phyloP scores from a whole-genome alignment of 92 coral and sea anemone species.

The Siderastrea radians region DNA sequence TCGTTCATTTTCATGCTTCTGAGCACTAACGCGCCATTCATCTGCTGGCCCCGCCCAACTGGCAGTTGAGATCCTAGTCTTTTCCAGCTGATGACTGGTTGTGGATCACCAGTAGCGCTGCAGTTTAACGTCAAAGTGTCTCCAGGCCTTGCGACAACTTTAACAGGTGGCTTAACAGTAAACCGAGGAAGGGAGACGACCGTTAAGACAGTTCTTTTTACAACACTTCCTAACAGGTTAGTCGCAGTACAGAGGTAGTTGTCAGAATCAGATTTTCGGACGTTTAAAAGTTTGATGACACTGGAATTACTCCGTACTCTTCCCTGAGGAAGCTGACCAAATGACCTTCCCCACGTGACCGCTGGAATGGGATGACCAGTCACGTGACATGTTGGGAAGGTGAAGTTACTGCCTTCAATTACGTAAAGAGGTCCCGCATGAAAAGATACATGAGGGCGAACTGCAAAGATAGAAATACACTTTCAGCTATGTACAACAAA shows the following conservation, averaged over 20 bases:
- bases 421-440: slow-evolving; percentile 30
- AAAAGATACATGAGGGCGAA: slow-evolving; percentile 15
- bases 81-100: slow-evolving; percentile 7
- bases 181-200: slow-evolving; percentile 29
- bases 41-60: not conserved
- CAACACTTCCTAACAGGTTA: slow-evolving; percentile 25
- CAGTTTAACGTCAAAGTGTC: slow-evolving; percentile 5
- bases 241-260: slow-evolving; percentile 27
- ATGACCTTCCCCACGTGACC: slow-evolving; percentile 35
- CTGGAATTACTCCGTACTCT: not conserved
- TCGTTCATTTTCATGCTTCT: not conserved
- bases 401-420: slow-evolving; percentile 21
- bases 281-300: not conserved
- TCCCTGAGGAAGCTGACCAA: slow-evolving; percentile 1
- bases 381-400: slow-evolving; percentile 39
- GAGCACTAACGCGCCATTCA: slow-evolving; percentile 17
- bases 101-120: slow-evolving; percentile 10
- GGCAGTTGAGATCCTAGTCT: slow-evolving; percentile 14
- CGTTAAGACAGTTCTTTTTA: not conserved
- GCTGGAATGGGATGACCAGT: slow-evolving; percentile 34
- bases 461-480: not conserved
- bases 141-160: not conserved
- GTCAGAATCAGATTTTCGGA: slow-evolving; percentile 17
- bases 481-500: not conserved
- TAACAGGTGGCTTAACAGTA: slow-evolving; percentile 27